Evolutionary conservation across 1,140 invertebrate species (phyloP), one percentile per base, ranked within the genome.

Genomic region (Dendroctonus ponderosae): DNA sequence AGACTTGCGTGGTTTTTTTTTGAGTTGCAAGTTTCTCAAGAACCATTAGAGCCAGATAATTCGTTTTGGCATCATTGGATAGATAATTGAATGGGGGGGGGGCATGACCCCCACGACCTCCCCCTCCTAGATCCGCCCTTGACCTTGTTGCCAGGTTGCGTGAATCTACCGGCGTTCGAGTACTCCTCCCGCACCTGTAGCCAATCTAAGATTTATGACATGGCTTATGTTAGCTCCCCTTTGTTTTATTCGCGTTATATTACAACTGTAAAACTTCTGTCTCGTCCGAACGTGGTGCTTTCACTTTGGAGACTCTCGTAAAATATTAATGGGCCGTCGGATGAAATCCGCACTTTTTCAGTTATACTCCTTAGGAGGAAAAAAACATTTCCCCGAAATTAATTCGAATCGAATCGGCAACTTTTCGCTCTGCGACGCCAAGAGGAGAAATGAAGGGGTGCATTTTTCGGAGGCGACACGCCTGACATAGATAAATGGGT

Each of bases 161-260:
- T 26, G 1, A 26, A 26, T 26, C 3, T 26, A 1, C 26, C 1
- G 1, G 26, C 26, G 1, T 26, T 26, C n/a, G n/a, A n/a, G n/a
- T 43, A 61, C 40, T 61, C 37, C 12, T 9, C 38, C 58, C 49
- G 37, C 46, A 61, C 58, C 58, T 61, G 58, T 61, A 61, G 44
- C 43, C 15, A 26, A 51, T 51, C 11, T 51, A 14, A 41, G 58
- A 49, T 40, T 61, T 61, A 61, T 61, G 12, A 43, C 38, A 46
- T 7, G 43, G 15, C 56, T 58, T 46, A 58, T 58, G 43, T 58
- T 46, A 8, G 41, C 37, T 12, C n/a, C 50, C n/a, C 58, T 61
- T 43, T 43, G n/a, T 61, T 60, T 61, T 61, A 61, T 61, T 61
- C 40, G 48, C 58, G 38, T 50, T 61, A 49, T 61, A 61, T 50